Evolutionary conservation across 2,113 vertebrate genomes (phyloP), one percentile per base, ranked within the genome.

Genomic region (Halcyon senegalensis): DNA sequence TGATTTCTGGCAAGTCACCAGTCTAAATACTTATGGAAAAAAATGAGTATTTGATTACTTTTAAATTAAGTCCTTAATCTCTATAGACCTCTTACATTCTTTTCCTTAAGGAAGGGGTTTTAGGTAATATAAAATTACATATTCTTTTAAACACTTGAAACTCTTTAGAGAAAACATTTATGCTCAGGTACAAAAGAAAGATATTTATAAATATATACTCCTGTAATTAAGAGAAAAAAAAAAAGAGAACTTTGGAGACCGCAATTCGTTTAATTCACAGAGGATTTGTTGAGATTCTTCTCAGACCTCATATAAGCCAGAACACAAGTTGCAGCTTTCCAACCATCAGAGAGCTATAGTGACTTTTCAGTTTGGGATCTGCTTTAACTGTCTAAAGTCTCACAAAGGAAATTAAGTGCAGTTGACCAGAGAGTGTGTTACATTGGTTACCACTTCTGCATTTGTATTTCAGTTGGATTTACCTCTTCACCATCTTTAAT

Each of bases 401-500:
- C 94, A 89, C 35, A 56, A 78, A 72, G 83, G 33, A 90, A 93
- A 92, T 90, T 11, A 96, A 92, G 48, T 73, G 86, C 95, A 95
- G 43, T 84, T 11, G 8, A 87, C 63, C 93, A 87, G 58, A 8
- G 5, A 74, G 60, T 4, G 13, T 28, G n/a, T 68, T 60, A 73
- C 80, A 37, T 10, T 18, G 77, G 48, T 73, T 92, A 76, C 75
- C 79, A 73, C 66, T 90, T 53, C 69, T 78, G 64, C 68, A 11
- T 48, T 84, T 41, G 13, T 68, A 59, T 68, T 95, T 89, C 7
- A 27, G 51, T 35, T 37, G 83, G 14, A 5, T 92, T 94, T 48
- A 53, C 60, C 55, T 84, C 76, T 68, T 64, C 63, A 63, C 14
- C 35, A 17, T 35, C 19, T 92, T n/a, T 5, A 56, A 75, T 62